Evolutionary conservation across 2,113 vertebrate genomes (phyloP).

Genomic region (Lampris incognitus): DNA sequence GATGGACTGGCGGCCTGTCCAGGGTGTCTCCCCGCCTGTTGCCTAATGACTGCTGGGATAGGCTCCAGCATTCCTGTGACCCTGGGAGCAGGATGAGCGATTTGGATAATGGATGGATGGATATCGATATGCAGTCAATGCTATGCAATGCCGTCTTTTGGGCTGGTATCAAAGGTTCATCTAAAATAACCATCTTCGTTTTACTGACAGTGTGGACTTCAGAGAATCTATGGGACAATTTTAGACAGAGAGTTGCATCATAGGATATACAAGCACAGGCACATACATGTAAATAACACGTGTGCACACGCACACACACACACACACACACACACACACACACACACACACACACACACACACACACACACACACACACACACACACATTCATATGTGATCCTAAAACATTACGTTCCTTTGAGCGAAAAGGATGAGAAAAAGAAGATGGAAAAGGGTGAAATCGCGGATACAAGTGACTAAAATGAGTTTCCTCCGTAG

Average conservation of each 20-base stretch:
- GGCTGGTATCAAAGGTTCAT: conserved; percentile 46
- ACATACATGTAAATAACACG: neutral
- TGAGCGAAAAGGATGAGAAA: conserved; percentile 44
- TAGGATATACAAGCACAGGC: conserved; percentile 8
- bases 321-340: conserved; percentile 29
- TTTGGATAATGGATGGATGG: too few species aligned
- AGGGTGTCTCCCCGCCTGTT: too few species aligned
- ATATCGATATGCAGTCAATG: conserved; percentile 19
- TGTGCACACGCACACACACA: conserved; percentile 9
- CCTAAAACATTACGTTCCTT: conserved; percentile 45
- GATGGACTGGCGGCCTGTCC: too few species aligned
- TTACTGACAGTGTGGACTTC: conserved; percentile 19
- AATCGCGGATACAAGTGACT: too few species aligned
- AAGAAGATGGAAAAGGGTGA: too few species aligned
- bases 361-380: conserved; percentile 29
- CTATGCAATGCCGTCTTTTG: conserved; percentile 37
- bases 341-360: conserved; percentile 26
- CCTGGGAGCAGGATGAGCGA: too few species aligned
- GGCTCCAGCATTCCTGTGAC: too few species aligned
- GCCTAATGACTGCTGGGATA: too few species aligned
- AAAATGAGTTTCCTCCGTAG: too few species aligned
- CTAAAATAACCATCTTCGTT: conserved; percentile 34
- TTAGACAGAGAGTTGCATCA: conserved; percentile 27
- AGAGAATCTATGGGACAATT: conserved; percentile 31
- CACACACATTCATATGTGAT: conserved; percentile 9